Conservation (phyloP, 1,140 invertebrate species). For the Drosophila busckii region DNA sequence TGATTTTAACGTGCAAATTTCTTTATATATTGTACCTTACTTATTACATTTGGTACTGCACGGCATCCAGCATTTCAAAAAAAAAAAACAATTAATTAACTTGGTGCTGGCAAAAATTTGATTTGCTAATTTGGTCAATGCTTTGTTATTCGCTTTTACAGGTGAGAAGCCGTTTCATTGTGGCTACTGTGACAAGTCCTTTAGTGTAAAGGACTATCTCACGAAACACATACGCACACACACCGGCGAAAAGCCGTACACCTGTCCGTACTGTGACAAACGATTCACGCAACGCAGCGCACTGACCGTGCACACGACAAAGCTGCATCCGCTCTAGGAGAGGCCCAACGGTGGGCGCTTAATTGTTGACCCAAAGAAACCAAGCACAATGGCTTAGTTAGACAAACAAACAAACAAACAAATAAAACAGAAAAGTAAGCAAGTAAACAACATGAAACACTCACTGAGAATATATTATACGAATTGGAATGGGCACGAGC, state of each 20-base stretch:
- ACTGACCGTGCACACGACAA: slow-evolving; percentile 74
- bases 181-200: slow-evolving; percentile 75
- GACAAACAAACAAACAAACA: slow-evolving; percentile 20
- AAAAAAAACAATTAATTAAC: slow-evolving; percentile 4
- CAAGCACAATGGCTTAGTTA: slow-evolving; percentile 19
- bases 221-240: slow-evolving; percentile 78
- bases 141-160: slow-evolving; percentile 47
- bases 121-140: slow-evolving; percentile 27
- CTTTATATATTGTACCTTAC: slow-evolving; percentile 52
- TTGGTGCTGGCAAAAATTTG: slow-evolving; percentile 24
- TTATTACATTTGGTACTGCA: slow-evolving; percentile 70
- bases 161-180: slow-evolving; percentile 78
- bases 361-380: slow-evolving; percentile 41
- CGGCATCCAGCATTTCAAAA: slow-evolving; percentile 43
- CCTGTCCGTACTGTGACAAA: slow-evolving; percentile 77
- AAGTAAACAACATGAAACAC: too few relatives aligned
- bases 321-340: slow-evolving; percentile 78
- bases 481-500: slow-evolving; percentile 2
- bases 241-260: slow-evolving; percentile 75
- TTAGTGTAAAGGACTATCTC: slow-evolving; percentile 78
- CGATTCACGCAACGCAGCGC: slow-evolving; percentile 77
- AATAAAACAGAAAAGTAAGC: slow-evolving; percentile 24
- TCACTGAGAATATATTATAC: too few relatives aligned
- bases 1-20: slow-evolving; percentile 39
- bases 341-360: slow-evolving; percentile 63